These are phyloP conservation scores for Acleris holmiana DNA, from an alignment of 2,888 invertebrate genomes.

Conservation along the genomic window DNA sequence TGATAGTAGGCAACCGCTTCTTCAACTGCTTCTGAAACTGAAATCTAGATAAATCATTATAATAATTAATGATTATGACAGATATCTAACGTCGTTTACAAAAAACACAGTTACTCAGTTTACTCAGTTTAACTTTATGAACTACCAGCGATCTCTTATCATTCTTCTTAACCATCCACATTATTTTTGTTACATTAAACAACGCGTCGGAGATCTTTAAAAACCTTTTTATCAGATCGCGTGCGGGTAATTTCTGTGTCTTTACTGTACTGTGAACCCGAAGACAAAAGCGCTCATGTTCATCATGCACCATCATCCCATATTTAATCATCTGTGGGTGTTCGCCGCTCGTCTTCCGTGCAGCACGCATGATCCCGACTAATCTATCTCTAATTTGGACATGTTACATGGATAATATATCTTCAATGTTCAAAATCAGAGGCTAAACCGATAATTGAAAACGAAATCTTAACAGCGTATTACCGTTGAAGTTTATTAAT, in stretches of 20 bases:
- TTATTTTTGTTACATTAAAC: constrained; percentile 12
- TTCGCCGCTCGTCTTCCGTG: constrained; percentile 53
- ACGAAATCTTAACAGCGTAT: constrained; percentile 6
- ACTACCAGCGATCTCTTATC: background rate
- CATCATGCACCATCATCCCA: constrained; percentile 27
- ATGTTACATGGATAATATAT: constrained; percentile 37
- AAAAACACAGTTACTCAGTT: no score
- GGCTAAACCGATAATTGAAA: constrained; percentile 34
- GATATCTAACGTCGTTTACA: no score
- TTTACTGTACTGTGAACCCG: constrained; percentile 32
- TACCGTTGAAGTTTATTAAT: constrained; percentile 3
- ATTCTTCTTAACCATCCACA: constrained; percentile 2
- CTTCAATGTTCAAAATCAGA: constrained; percentile 24
- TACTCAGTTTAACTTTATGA: no score
- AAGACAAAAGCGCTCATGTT: constrained; percentile 33
- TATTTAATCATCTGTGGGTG: constrained; percentile 49
- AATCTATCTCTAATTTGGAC: constrained; percentile 42
- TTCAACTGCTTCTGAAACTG: no score
- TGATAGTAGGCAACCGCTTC: no score
- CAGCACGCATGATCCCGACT: constrained; percentile 51
- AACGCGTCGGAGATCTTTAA: constrained; percentile 19
- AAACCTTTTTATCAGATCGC: constrained; percentile 28
- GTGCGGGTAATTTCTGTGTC: constrained; percentile 30
- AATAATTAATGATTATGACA: no score
- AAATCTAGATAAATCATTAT: no score